phyloP scores from a whole-genome alignment of 1,140 invertebrate genomes.

The Subanguina moxae region DNA sequence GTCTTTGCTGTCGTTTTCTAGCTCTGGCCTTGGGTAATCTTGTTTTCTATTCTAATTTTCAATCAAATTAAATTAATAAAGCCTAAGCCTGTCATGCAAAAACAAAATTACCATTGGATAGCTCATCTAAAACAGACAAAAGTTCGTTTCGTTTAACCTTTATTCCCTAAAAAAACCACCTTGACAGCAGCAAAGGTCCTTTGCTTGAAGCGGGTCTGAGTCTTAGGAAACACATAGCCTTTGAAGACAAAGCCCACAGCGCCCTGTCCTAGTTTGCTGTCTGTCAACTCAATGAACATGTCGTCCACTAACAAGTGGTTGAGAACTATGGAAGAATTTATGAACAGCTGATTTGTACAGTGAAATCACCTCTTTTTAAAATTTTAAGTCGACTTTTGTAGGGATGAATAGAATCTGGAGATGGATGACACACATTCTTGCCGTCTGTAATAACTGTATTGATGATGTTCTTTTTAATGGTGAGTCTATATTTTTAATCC shows the following conservation, averaged over 20 bases:
- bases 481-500: too few relatives aligned
- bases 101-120: slow-evolving; percentile 49
- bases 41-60: too few relatives aligned
- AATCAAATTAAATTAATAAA: too few relatives aligned
- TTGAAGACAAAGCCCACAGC: slow-evolving; percentile 56
- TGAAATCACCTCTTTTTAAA: slow-evolving; percentile 52
- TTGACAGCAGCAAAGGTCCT: slow-evolving; percentile 55
- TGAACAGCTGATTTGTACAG: too few relatives aligned
- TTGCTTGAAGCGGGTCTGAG: slow-evolving; percentile 54
- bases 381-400: slow-evolving; percentile 48
- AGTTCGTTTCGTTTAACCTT: too few relatives aligned
- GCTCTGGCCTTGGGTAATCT: too few relatives aligned
- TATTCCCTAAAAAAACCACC: slow-evolving; percentile 19
- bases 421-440: slow-evolving; percentile 51
- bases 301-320: slow-evolving; percentile 47
- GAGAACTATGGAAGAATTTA: too few relatives aligned
- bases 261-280: slow-evolving; percentile 51
- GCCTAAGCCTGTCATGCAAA: too few relatives aligned
- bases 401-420: slow-evolving; percentile 52
- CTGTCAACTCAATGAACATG: slow-evolving; percentile 53
- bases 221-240: slow-evolving; percentile 52
- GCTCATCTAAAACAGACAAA: slow-evolving; percentile 38
- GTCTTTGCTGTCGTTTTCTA: too few relatives aligned
- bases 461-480: too few relatives aligned
- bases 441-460: slow-evolving; percentile 41